Evolutionary conservation across 2,797 vertebrate genomes (phyloP).

Genomic region (Microcaecilia unicolor): DNA sequence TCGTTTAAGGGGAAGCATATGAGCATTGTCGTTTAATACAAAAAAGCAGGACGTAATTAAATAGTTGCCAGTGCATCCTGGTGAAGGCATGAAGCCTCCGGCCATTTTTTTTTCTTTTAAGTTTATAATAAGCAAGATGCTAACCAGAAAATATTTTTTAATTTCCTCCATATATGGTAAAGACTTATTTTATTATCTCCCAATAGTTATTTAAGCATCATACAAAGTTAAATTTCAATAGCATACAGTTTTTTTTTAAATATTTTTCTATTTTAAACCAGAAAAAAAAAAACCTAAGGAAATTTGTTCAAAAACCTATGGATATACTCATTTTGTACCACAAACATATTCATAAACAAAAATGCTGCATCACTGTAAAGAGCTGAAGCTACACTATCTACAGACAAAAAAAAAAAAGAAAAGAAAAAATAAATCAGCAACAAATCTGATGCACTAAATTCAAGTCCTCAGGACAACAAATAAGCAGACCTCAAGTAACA

Average conservation of each 20-base stretch:
- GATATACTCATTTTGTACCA: conserved; percentile 88
- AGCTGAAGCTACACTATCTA: conserved; percentile 92
- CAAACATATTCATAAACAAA: conserved; percentile 86
- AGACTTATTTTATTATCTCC: conserved; percentile 73
- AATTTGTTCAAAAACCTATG: conserved; percentile 85
- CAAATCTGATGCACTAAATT: conserved; percentile 85
- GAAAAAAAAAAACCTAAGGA: conserved; percentile 81
- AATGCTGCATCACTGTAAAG: conserved; percentile 81
- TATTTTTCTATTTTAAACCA: too few species aligned
- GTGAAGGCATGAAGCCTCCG: conserved; percentile 51
- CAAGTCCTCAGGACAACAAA: conserved; percentile 76
- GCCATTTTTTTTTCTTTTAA: conserved; percentile 55
- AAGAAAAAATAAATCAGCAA: conserved; percentile 62
- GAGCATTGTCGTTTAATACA: conserved; percentile 81
- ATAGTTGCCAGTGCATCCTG: conserved; percentile 77
- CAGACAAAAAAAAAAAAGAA: conserved; percentile 56
- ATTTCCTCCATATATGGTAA: conserved; percentile 69
- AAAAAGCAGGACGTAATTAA: conserved; percentile 80
- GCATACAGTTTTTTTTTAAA: conserved; percentile 90
- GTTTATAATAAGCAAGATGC: conserved; percentile 67
- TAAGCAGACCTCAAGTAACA: conserved; percentile 69
- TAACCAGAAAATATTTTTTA: conserved; percentile 67
- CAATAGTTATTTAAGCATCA: conserved; percentile 89
- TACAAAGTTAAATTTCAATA: conserved; percentile 81
- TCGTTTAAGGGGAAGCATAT: conserved; percentile 82